Base-by-base conservation (phyloP, 2,797 vertebrate genomes). In the Mareca penelope region DNA sequence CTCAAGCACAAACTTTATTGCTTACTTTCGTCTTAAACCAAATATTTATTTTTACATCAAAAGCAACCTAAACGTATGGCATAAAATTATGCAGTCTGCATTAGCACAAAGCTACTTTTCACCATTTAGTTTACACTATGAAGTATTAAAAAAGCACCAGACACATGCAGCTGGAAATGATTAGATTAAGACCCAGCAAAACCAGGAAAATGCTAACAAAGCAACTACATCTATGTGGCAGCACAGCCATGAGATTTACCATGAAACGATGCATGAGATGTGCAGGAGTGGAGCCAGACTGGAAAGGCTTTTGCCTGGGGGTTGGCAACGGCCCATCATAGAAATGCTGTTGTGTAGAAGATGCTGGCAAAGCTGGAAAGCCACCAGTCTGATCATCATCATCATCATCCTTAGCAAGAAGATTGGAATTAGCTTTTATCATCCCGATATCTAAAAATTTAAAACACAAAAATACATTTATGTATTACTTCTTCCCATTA, bases 241-340 rank as follows among this genome's bases (percentile, higher is more conserved):
- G 50, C 48, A 56, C 2, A 90, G 57, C 42, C 59, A 28, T 1
- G 4, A 70, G n/a, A 65, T 86, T 97, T 97, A 99, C 99, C 99
- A 99, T 99, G 96, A 99, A 99, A 76, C 99, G 98, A 95, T 99
- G 99, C 31, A 98, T 98, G 93, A 99, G 99, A 55, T 99, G 98
- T 4, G 90, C 85, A 3, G 99, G 99, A 8, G 99, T 99, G 93
- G 99, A 99, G 52, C 99, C 98, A 1, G 99, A 87, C 94, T 99
- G 99, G 89, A 99, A 99, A 0, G 99, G 98, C 88, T 98, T 99
- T 96, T 99, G 99, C 28, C 77, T 98, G 6, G 98, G 98, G 4
- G 99, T 99, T 57, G 99, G 99, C 97, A 98, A 22, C 4, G 99
- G 99, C 5, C 99, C 99, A 7, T 98, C 98, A 9, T 99, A 99